These are phyloP conservation scores for Galerucella pusilla DNA, from an alignment of 2,888 invertebrate species.

Conservation along the genomic window DNA sequence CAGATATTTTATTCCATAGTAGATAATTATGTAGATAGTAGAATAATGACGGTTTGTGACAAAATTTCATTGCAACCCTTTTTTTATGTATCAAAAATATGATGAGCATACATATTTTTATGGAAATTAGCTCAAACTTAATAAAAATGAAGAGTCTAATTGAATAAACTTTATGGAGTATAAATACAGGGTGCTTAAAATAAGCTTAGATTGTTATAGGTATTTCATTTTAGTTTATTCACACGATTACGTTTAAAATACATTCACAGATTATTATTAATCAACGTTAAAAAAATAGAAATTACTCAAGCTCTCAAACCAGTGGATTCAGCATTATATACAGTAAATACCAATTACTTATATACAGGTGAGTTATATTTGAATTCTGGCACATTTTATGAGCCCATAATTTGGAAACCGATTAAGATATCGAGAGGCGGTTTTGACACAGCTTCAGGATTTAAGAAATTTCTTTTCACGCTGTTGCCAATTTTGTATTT, in stretches of 20 bases:
- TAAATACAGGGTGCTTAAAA: slow-evolving; percentile 1
- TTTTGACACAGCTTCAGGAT: too few species aligned
- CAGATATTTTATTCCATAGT: slow-evolving; percentile 17
- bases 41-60: slow-evolving; percentile 11
- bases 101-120: slow-evolving; percentile 31
- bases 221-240: too few species aligned
- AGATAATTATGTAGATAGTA: too few species aligned
- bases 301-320: too few species aligned
- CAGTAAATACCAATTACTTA: too few species aligned
- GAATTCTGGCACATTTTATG: too few species aligned
- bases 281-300: neutral
- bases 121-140: slow-evolving; percentile 18
- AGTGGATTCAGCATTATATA: too few species aligned
- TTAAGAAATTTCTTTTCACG: too few species aligned
- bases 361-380: too few species aligned
- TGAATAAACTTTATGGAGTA: neutral
- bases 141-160: slow-evolving; percentile 15
- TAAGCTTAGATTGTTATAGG: neutral
- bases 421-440: too few species aligned
- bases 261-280: neutral
- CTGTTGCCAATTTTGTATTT: too few species aligned
- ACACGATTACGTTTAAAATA: neutral
- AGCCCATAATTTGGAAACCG: too few species aligned
- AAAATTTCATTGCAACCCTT: slow-evolving; percentile 18
- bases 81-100: slow-evolving; percentile 19